A percentile compares a stretch with the other conserved stretches of the same genome.
Evolutionary conservation across 2,797 vertebrate genomes (phyloP).

Genomic region (Apogon talboti): DNA sequence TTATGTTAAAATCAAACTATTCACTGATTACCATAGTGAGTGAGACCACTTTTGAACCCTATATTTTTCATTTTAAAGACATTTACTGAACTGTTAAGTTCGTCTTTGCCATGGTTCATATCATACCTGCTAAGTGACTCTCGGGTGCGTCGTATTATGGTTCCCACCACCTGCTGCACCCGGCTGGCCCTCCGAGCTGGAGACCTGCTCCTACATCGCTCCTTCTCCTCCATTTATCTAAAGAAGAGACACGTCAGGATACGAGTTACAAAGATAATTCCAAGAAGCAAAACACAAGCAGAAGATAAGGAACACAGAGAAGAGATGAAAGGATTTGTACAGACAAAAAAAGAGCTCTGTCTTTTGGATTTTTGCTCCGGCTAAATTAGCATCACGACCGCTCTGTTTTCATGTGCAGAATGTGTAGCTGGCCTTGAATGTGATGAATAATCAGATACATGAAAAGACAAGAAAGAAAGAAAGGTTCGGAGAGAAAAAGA

Average conservation of each 20-base stretch:
- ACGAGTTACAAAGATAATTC: conserved; percentile 16
- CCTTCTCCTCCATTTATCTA: conserved; percentile 89
- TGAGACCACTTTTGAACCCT: not conserved
- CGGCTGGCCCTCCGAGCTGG: conserved; percentile 89
- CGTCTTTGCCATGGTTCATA: not conserved
- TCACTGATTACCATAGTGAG: no score
- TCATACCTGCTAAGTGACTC: conserved; percentile 90
- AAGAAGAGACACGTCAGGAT: conserved; percentile 15
- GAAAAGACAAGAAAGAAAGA: conserved; percentile 17
- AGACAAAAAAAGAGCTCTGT: conserved; percentile 20
- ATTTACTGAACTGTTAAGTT: not conserved
- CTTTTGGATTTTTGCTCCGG: conserved; percentile 19
- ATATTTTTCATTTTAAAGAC: not conserved
- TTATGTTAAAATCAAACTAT: no score
- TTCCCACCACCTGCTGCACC: conserved; percentile 97
- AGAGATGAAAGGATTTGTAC: conserved; percentile 37
- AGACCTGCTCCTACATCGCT: conserved; percentile 90
- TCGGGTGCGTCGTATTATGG: conserved; percentile 93
- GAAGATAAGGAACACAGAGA: conserved; percentile 5
- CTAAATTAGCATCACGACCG: conserved; percentile 44
- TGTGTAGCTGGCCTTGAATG: conserved; percentile 50
- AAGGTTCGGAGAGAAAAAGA: conserved; percentile 21
- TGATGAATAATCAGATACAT: conserved; percentile 67
- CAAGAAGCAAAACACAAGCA: conserved; percentile 1
- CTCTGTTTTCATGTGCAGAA: conserved; percentile 57